phyloP scores from a whole-genome alignment of 1,140 invertebrate species.

The Zaprionus africanus region DNA sequence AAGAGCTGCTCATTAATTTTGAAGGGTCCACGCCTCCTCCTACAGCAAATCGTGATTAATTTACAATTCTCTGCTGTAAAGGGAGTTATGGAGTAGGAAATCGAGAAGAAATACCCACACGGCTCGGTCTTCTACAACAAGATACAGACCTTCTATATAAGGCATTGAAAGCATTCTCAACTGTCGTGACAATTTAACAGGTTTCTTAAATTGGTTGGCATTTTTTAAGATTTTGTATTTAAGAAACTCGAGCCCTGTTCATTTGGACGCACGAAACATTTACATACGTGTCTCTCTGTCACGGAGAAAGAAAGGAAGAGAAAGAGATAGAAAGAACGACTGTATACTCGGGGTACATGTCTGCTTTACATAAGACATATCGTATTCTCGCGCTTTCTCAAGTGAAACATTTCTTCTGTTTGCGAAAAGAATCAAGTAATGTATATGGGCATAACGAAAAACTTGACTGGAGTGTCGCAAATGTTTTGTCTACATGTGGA shows the following conservation, averaged over 20 bases:
- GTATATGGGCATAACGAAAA: conserved; percentile 2
- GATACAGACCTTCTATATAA: conserved; percentile 27
- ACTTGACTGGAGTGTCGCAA: background rate
- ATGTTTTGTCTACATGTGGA: background rate
- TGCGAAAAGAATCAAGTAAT: conserved; percentile 5
- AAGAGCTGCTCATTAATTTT: background rate
- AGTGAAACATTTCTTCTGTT: conserved; percentile 12
- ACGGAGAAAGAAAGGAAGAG: background rate
- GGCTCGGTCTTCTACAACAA: background rate
- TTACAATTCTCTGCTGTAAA: background rate
- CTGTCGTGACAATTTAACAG: conserved; percentile 33
- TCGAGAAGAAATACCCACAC: conserved; percentile 9
- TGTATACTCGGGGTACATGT: conserved; percentile 1
- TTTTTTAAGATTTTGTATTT: conserved; percentile 26
- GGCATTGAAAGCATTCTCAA: conserved; percentile 16
- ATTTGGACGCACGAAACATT: background rate
- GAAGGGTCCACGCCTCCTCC: background rate
- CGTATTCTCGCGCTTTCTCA: conserved; percentile 14
- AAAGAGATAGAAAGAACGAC: background rate
- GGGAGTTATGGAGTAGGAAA: background rate
- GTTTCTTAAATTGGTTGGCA: conserved; percentile 31
- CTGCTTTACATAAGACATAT: conserved; percentile 10
- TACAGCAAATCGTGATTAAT: conserved; percentile 3
- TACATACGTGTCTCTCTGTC: background rate
- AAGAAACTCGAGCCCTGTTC: conserved; percentile 14